Base-by-base conservation (phyloP, 2,888 invertebrate genomes). In the Hydroisotoma schaefferi region DNA sequence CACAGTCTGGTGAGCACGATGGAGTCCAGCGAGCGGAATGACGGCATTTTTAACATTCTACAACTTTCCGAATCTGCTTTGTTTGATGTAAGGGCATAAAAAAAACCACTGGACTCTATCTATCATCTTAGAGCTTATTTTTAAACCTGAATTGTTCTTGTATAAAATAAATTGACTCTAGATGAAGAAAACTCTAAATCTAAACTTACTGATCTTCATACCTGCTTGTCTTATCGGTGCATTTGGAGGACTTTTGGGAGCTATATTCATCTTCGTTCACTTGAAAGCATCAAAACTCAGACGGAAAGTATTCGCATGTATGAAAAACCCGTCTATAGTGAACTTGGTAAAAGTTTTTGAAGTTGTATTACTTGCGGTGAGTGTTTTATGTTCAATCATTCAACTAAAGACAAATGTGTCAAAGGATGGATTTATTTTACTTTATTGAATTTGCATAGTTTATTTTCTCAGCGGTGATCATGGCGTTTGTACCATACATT, bases 191-290 rank as follows among this genome's bases (percentile, higher is more conserved):
- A 76, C 75, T 28, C 74, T 79, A 29, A 76, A 76, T 57, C 74
- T 79, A 2, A 77, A 77, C 67, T 67, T 78, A 15, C 64, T 77
- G 4, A 76, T 77, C 71, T 75, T 79, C 65, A 69, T 78, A 23
- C 79, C 79, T 1, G 75, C 78, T 1, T 68, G 75, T 29, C 40
- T 78, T 2, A 73, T 79, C 15, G 79, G 79, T 1, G 58, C 75
- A 0, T 58, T 78, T 15, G 78, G 79, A 4, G 79, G 79, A 2
- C 47, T 77, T 1, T 60, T 76, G 2, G 78, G 78, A 18, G 75
- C 78, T 15, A 67, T 75, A 15, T 79, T 78, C 61, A 78, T 77
- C 15, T 76, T 78, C 59, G 59, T 76, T 27, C 76, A 77, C 64
- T 72, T 79, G 12, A 79, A 79, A 67, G 74, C 77, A 48, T 74